Evolutionary conservation across 1,140 invertebrate species (phyloP), one percentile per base, ranked within the genome.

Genomic region (Nylanderia fulva): DNA sequence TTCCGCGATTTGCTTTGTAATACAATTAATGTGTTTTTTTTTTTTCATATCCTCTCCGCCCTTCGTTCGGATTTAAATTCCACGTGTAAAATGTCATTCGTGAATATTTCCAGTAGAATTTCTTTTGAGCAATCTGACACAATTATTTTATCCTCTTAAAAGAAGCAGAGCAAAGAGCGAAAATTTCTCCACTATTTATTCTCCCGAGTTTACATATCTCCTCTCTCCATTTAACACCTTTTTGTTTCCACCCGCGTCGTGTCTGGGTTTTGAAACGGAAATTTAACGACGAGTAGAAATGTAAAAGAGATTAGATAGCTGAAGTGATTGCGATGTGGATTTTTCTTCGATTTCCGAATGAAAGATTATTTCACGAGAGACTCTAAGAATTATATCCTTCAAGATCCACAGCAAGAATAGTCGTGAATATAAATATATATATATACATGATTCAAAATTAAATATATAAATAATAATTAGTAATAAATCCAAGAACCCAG

Each of bases 71-170:
- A 66, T 52, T 79, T 24, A 68, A 79, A 56, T 68, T 54, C 9
- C 11, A 18, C 18, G 18, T 76, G 21, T 21, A 36, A 39, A 68
- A 39, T 56, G 9, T 9, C n/a, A n/a, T 36, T 48, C 48, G n/a
- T 79, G 33, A n/a, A 79, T 42, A 56, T 54, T 79, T 54, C 63
- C 68, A 45, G 27, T 7, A n/a, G 45, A 54, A 68, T 6, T 39
- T 48, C 68, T 58, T 54, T 54, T 27, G 45, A 76, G 21, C 15
- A 79, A 68, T 79, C 27, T 36, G 60, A 68, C 29, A 27, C 21
- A 36, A 79, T 79, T 79, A 45, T 79, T 79, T 63, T 63, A 76
- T 18, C n/a, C 27, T 66, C n/a, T 66, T 79, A 39, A 54, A 79
- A 79, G 61, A 56, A 79, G 18, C 29, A 45, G 6, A 36, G 42